These are phyloP conservation scores for Nephila pilipes DNA, from an alignment of 1,140 invertebrate genomes.

Conservation along the genomic window DNA sequence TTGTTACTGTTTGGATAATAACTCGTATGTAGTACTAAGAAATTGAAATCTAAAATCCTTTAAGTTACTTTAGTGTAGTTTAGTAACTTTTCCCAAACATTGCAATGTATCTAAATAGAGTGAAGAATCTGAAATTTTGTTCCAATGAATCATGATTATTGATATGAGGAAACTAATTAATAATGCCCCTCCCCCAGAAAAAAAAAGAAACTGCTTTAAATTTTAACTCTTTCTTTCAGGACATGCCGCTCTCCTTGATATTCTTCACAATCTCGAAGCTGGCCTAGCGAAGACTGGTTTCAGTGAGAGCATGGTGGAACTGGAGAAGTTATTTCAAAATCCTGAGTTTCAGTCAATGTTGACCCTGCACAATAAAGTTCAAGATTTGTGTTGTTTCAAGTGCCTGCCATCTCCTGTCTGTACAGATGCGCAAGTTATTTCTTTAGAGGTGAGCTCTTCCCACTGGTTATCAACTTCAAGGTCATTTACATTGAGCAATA, in stretches of 20 bases:
- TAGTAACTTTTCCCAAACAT: no score
- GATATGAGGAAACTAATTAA: no score
- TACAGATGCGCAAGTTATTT: conserved; percentile 86
- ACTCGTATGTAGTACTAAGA: no score
- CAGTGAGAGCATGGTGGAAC: conserved; percentile 87
- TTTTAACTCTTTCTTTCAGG: conserved; percentile 82
- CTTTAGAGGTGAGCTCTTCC: conserved; percentile 83
- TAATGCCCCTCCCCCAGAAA: no score
- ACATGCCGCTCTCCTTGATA: conserved; percentile 90
- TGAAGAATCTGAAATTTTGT: no score
- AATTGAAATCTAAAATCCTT: no score
- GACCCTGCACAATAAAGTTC: conserved; percentile 88
- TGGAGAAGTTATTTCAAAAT: conserved; percentile 90
- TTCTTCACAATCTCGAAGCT: conserved; percentile 90
- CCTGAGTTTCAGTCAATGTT: conserved; percentile 91
- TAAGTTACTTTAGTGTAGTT: no score
- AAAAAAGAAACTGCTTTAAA: not conserved
- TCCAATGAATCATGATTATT: no score
- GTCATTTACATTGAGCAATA: no score
- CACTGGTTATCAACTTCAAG: not conserved
- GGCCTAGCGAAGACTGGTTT: conserved; percentile 88
- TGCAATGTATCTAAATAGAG: no score
- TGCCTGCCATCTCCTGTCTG: conserved; percentile 81
- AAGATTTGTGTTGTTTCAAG: conserved; percentile 83
- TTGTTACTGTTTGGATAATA: no score